Evolutionary conservation across 2,888 invertebrate genomes (phyloP).

Genomic region (Hecatera dysodea): DNA sequence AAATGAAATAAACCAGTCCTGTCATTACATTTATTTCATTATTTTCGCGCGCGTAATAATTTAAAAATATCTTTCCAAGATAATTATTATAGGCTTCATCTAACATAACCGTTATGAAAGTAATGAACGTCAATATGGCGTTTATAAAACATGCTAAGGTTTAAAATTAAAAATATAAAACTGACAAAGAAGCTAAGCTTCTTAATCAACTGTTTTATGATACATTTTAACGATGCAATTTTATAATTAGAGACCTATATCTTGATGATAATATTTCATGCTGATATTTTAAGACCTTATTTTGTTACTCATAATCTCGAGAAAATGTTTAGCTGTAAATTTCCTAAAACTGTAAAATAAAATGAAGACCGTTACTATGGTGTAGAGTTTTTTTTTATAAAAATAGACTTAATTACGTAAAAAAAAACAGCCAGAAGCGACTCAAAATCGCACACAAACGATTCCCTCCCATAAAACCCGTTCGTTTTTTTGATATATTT

Average conservation of each 20-base stretch:
- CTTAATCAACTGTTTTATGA: constrained; percentile 39
- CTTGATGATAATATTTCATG: constrained; percentile 3
- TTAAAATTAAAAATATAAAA: constrained; percentile 57
- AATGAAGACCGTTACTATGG: not conserved
- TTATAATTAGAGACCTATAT: constrained; percentile 23
- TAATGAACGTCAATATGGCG: constrained; percentile 43
- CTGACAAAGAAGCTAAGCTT: constrained; percentile 12
- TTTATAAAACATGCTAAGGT: constrained; percentile 40
- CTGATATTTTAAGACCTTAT: too few species aligned
- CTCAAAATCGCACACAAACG: too few species aligned
- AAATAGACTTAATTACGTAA: too few species aligned
- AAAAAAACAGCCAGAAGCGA: not conserved
- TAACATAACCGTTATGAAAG: not conserved
- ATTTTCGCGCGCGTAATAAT: not conserved
- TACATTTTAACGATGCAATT: constrained; percentile 34
- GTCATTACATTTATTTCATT: not conserved
- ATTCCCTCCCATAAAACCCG: too few species aligned
- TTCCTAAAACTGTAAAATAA: too few species aligned
- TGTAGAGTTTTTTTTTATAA: too few species aligned
- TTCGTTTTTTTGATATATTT: too few species aligned
- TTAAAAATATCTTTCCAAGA: not conserved
- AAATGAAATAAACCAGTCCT: not conserved
- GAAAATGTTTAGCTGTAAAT: too few species aligned
- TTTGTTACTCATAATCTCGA: too few species aligned
- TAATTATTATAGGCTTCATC: not conserved